Evolutionary conservation across 2,888 invertebrate genomes (phyloP).

Genomic region (Sialis fuliginosa): DNA sequence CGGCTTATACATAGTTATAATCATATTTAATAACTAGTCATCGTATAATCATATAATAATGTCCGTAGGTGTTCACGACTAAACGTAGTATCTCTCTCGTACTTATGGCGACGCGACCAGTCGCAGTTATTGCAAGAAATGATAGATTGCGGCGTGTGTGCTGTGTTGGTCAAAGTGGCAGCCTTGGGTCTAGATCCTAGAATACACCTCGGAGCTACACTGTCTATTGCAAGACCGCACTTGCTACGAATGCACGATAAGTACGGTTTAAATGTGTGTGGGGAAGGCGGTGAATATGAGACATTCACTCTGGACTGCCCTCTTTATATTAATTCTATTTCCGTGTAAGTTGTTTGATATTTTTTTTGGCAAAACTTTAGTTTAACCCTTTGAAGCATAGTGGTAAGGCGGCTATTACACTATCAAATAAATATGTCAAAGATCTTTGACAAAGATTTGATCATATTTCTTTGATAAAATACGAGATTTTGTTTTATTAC

Average conservation of each 20-base stretch:
- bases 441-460: no score
- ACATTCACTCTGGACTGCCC: constrained; percentile 96
- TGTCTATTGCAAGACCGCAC: constrained; percentile 74
- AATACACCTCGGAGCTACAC: constrained; percentile 71
- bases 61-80: constrained; percentile 68
- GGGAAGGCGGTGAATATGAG: constrained; percentile 99
- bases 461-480: no score
- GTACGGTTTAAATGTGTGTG: constrained; percentile 89
- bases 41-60: background rate
- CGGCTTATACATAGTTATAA: background rate
- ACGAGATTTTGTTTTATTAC: no score
- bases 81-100: constrained; percentile 75
- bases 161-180: constrained; percentile 95
- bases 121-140: constrained; percentile 87
- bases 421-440: no score
- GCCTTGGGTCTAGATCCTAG: constrained; percentile 76
- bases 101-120: constrained; percentile 94
- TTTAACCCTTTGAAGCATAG: no score
- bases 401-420: no score
- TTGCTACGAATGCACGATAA: constrained; percentile 79
- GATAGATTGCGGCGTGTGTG: constrained; percentile 82
- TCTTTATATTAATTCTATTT: constrained; percentile 74
- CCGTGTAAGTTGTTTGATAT: constrained; percentile 55
- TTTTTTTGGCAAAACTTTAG: constrained; percentile 3
- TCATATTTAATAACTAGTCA: background rate